Base-by-base conservation (phyloP, 2,797 vertebrate genomes). In the Chiloscyllium punctatum region DNA sequence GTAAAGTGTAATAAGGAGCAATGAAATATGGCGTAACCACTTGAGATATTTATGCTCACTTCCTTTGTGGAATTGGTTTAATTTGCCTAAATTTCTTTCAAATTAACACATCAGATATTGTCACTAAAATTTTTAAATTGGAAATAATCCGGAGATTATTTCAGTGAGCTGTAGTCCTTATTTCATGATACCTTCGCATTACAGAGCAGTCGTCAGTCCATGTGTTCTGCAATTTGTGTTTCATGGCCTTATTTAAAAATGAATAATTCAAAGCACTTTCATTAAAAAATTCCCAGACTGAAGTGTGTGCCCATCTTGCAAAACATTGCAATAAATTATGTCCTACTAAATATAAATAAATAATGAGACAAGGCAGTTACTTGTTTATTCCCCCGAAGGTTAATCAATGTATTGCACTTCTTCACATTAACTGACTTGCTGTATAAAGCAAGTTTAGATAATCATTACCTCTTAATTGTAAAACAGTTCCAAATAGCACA, bases 191-290 rank as follows among this genome's bases (percentile, higher is more conserved):
- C 48, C 57, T 33, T 77, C 7, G n/a, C 27, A 74, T 16, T 95
- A 27, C 48, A 77, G 48, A 74, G 27, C 48, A 95, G 13, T 27
- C 92, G 6, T n/a, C 51, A 57, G 30, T 95, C n/a, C 27, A 33
- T 33, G 53, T 66, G 48, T 48, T 74, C 71, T 74, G 53, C 66
- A 95, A 48, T 74, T 72, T 95, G 51, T 95, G 33, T 33, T 74
- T 95, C 42, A 74, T 95, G 66, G 94, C 48, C 71, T 74, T 53
- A 95, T 74, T 74, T 77, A 95, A 95, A 91, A 95, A 72, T 94
- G 23, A 94, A 94, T 94, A 72, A 48, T 33, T 95, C 48, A 72
- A 15, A 74, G 51, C 42, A 51, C 42, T 94, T 94, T 74, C 69
- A 51, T 94, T 77, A 77, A n/a, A 27, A 27, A 95, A 57, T 77